Conservation (phyloP, 2,888 invertebrate genomes). For the Pinctada fucata region DNA sequence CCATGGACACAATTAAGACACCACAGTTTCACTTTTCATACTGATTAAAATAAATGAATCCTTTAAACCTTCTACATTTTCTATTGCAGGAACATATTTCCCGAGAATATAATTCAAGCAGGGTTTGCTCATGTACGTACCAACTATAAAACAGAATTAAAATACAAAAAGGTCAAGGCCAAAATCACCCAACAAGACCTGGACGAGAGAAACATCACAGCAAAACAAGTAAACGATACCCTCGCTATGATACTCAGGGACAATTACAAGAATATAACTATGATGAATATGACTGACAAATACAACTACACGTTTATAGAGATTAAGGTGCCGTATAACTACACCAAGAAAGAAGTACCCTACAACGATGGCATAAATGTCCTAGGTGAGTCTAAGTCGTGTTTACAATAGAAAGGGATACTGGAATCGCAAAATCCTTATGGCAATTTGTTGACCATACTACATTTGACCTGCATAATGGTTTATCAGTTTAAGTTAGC, state of each 20-base stretch:
- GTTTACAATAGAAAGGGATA: neutral
- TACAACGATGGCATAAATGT: conserved; percentile 82
- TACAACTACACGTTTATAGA: conserved; percentile 50
- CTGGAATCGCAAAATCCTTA: too few species aligned
- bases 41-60: too few species aligned
- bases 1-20: too few species aligned
- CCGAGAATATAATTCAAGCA: conserved; percentile 82
- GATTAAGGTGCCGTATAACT: conserved; percentile 50
- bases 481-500: too few species aligned
- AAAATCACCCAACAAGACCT: conserved; percentile 34
- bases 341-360: conserved; percentile 47
- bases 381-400: conserved; percentile 77
- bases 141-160: conserved; percentile 72
- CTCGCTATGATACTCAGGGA: conserved; percentile 43
- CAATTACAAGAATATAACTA: conserved; percentile 30
- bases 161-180: conserved; percentile 41
- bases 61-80: too few species aligned
- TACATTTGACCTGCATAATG: too few species aligned
- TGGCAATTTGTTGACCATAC: too few species aligned
- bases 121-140: conserved; percentile 81
- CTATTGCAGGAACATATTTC: conserved; percentile 80
- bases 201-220: conserved; percentile 35
- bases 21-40: too few species aligned
- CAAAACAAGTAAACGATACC: conserved; percentile 44
- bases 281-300: conserved; percentile 21